Percentiles rank a stretch among this genome's conserved stretches.
Conservation (phyloP, 1,140 invertebrate genomes). For the Helicoverpa zea region DNA sequence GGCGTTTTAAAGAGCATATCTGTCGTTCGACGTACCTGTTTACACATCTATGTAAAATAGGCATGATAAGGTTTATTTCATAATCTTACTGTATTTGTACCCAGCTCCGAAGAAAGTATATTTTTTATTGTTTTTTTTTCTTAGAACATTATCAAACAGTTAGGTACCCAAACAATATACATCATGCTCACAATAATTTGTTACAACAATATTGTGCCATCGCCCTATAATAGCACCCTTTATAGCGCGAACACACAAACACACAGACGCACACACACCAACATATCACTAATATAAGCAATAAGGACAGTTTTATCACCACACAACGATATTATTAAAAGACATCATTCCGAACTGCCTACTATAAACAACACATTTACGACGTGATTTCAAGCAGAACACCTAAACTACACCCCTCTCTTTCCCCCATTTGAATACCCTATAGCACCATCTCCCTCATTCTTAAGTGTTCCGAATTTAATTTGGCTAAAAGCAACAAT, state of each 20-base stretch:
- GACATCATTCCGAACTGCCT: conserved; percentile 72
- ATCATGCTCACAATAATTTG: conserved; percentile 20
- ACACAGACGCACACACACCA: background rate
- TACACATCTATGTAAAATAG: too few species aligned
- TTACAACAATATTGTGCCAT: conserved; percentile 10
- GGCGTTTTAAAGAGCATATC: too few species aligned
- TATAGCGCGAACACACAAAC: background rate
- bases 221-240: background rate
- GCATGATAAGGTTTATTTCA: too few species aligned
- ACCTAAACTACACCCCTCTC: conserved; percentile 53
- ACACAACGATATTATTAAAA: conserved; percentile 69
- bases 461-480: conserved; percentile 66
- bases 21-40: too few species aligned
- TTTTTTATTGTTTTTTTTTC: too few species aligned
- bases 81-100: too few species aligned
- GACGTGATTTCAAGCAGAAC: conserved; percentile 60
- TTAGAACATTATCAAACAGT: background rate
- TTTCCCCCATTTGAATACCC: conserved; percentile 23
- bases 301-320: conserved; percentile 58
- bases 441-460: conserved; percentile 45
- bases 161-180: conserved; percentile 2
- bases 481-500: conserved; percentile 77
- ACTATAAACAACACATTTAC: conserved; percentile 74
- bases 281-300: conserved; percentile 10
- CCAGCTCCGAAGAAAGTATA: too few species aligned